Evolutionary conservation across 2,888 invertebrate species (phyloP), one percentile per base, ranked within the genome.

Genomic region (Anagyrus pseudococci): DNA sequence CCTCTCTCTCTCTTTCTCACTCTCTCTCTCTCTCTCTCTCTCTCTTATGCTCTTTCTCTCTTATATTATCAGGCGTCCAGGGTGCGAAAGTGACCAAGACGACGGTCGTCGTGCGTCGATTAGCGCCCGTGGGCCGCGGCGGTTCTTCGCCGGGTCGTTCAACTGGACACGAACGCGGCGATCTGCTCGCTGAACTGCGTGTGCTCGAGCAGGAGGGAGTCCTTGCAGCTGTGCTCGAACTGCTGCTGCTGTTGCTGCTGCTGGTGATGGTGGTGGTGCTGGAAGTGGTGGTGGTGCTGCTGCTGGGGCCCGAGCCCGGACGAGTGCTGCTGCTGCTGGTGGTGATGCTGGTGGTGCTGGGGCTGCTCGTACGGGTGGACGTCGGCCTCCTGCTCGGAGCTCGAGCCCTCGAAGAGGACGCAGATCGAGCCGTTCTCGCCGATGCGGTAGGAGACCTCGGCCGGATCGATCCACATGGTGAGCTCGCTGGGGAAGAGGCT

Each of bases 401-500:
- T 40, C 15, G 47, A 62, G 15, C 75, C 73, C 55, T 84, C 84
- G 75, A 83, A 86, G 8, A 87, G 76, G 0, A 86, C 84, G 67
- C 87, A 87, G 68, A 87, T 86, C 69, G 86, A 86, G 23, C 87
- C 87, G 72, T 87, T 86, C 73, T 88, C 87, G 23, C 87, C 87
- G 71, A 88, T 86, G 71, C 88, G 80, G 77, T 87, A 88, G 13
- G 86, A 85, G 8, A 91, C 91, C 81, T 90, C 90, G 70, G 84
- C 83, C 2, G 90, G 91, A 76, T 91, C 91, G 67, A 91, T 88
- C 91, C 91, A 91, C 81, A 91, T 85, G 29, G 90, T 90, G 17
- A 91, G 83, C 81, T 91, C 90, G 71, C 84, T 84, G 25, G 90
- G 90, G 67, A 90, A 85, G 60, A 84, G 72, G 52, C 75, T 79